Evolutionary conservation across 1,140 invertebrate species (phyloP), one percentile per base, ranked within the genome.

Genomic region (Chrysopa pallens): DNA sequence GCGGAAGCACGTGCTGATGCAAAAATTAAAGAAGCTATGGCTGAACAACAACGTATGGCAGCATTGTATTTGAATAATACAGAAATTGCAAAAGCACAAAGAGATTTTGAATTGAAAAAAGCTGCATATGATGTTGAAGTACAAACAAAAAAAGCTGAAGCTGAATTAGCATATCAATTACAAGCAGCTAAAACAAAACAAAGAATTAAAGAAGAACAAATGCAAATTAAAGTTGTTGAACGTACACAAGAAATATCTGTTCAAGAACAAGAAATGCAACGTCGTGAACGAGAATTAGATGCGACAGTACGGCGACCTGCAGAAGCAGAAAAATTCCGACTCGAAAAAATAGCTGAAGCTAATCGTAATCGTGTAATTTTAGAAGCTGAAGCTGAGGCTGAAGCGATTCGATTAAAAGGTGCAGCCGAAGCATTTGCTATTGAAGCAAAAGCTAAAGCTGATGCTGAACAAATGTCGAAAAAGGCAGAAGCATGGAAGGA

Each of bases 61-160:
- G 69, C 83, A 0, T 74, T 84, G 42, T 86, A 86, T 51, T 60
- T 87, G 0, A 97, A 97, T 62, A 91, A 98, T 58, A 91, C 89
- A 3, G 90, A 96, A 61, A 95, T 97, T 44, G 89, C 92, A 0
- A 94, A 96, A 65, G 85, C 92, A 1, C 84, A 94, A 55, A 66
- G 91, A 52, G 92, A 97, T 64, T 98, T 96, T 61, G 90, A 97
- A 64, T 60, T 97, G 38, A 96, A 97, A 62, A 95, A 97, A 61
- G 92, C 93, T 12, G 82, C 85, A 12, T 98, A 96, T 59, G 93
- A 97, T 61, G 80, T 90, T 46, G 92, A 97, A 74, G 90, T 97
- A 29, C 85, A 93, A 63, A 92, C 90, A 5, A 96, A 94, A 63
- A 74, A 69, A 61, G 92, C 92, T 27, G 86, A 93, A 66, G 90